Evolutionary conservation across 2,888 invertebrate genomes (phyloP).

Genomic region (Ptychoptera albimana): DNA sequence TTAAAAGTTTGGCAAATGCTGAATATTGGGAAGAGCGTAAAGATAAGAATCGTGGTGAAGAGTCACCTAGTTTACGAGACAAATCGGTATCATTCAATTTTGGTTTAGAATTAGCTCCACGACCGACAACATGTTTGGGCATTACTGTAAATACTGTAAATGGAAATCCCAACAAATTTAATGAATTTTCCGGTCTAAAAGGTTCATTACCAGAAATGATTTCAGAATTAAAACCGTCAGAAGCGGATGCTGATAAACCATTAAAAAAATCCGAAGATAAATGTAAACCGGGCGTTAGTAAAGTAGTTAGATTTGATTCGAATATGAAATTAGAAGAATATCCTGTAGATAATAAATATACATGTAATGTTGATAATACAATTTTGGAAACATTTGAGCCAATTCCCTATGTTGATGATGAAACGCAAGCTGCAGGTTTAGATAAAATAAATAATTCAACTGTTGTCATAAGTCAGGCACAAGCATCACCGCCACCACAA

Average conservation of each 20-base stretch:
- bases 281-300: constrained; percentile 27
- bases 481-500: neutral
- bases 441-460: constrained; percentile 10
- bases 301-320: constrained; percentile 30
- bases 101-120: constrained; percentile 49
- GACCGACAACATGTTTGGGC: constrained; percentile 50
- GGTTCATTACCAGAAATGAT: constrained; percentile 11
- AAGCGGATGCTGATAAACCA: constrained; percentile 8
- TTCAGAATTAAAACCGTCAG: constrained; percentile 6
- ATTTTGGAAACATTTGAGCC: constrained; percentile 30
- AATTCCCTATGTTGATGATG: constrained; percentile 29
- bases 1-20: constrained; percentile 22
- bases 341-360: constrained; percentile 23
- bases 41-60: constrained; percentile 30
- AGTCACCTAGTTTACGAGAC: constrained; percentile 46
- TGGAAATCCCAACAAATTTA: constrained; percentile 13
- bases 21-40: constrained; percentile 62
- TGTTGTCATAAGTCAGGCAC: constrained; percentile 2
- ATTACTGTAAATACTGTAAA: constrained; percentile 20
- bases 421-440: constrained; percentile 10
- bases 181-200: constrained; percentile 11
- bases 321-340: constrained; percentile 27
- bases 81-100: constrained; percentile 67
- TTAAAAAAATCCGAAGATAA: constrained; percentile 12
- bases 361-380: constrained; percentile 27